Base-by-base conservation (phyloP, 2,797 vertebrate genomes). In the Benthosema pterotum region DNA sequence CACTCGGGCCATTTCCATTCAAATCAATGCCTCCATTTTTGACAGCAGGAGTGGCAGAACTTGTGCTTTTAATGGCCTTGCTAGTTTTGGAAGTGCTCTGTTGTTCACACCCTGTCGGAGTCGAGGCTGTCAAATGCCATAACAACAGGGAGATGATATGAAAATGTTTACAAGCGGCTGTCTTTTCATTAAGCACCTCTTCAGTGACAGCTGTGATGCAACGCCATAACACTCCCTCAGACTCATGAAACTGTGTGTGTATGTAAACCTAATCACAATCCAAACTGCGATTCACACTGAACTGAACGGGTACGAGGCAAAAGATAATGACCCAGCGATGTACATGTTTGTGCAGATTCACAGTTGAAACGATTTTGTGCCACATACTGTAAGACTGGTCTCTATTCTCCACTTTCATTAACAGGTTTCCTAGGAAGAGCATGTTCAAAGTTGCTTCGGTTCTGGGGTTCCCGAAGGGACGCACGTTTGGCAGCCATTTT, bases 11-110 rank as follows among this genome's bases (percentile, higher is more conserved):
- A 58, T 62, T 85, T 75, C 68, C 66, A 83, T 77, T 83, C 69
- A 86, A 85, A 89, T 82, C 67, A 75, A 84, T 49, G 72, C 74
- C 69, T 78, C 90, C 62, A 75, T 89, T 78, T 7, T 5, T 76
- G 77, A 80, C 77, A 77, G 73, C 46, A 3, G 4, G n/a, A 73
- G 76, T 69, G 57, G 65, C 54, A 71, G 48, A 65, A 68, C 68
- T 71, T 60, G 48, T 71, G 52, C 76, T 81, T n/a, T 78, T 81
- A 81, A 80, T 82, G 63, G 69, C 64, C 60, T 62, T 79, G 67
- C 79, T 76, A 58, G 80, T 83, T 87, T 60, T 75, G 60, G 18
- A 57, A 60, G 0, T 2, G 46, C 42, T 17, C 51, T 51, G 19
- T 67, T 53, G 43, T 62, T 57, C 17, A 22, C 56, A 60, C 58